Conservation (phyloP, 2,113 vertebrate genomes). For the Myxocyprinus asiaticus region DNA sequence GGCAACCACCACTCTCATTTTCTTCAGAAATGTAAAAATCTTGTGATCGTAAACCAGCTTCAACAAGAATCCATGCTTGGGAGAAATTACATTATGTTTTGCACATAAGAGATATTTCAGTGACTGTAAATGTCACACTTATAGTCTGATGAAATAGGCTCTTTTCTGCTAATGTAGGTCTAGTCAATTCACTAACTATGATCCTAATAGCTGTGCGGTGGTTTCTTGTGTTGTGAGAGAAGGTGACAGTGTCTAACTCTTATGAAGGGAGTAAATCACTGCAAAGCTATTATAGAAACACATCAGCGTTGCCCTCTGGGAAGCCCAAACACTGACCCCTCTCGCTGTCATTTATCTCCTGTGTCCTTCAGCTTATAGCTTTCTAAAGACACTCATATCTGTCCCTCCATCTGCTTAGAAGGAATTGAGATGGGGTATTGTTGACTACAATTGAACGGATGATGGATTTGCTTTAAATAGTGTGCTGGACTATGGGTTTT, state of each 20-base stretch:
- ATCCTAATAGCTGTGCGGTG: neutral
- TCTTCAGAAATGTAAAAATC: neutral
- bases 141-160: neutral
- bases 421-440: conserved; percentile 22
- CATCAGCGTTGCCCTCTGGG: neutral
- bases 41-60: neutral
- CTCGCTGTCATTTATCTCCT: neutral
- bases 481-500: too few species aligned
- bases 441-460: neutral
- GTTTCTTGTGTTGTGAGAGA: neutral
- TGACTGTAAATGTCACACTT: neutral
- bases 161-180: neutral
- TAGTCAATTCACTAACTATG: neutral
- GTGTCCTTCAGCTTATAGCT: conserved; percentile 1
- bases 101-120: neutral
- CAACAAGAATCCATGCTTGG: neutral
- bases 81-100: neutral
- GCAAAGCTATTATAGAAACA: neutral
- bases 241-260: neutral
- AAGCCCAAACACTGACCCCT: neutral
- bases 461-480: conserved; percentile 12
- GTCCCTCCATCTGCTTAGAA: neutral
- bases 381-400: conserved; percentile 8
- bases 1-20: too few species aligned
- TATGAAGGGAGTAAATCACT: conserved; percentile 30